Base-by-base conservation (phyloP, 1,140 invertebrate species). In the Mesaphorura yosii region DNA sequence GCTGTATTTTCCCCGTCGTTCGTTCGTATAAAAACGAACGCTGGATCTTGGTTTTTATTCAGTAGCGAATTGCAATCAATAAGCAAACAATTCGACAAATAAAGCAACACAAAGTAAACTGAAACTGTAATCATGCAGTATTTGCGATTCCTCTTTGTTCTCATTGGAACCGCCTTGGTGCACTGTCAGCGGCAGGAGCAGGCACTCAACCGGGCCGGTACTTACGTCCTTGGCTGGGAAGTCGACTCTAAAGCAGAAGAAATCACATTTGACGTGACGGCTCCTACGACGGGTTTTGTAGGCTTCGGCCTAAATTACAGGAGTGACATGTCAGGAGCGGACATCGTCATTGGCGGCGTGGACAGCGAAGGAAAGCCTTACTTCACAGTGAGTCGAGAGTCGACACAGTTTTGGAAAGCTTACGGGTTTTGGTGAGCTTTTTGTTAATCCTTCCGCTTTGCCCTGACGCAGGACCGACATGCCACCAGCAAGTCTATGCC, bases 401-500 rank as follows among this genome's bases (percentile, higher is more conserved):
- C 22, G 29, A 48, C 3, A 15, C 37, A n/a, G 46, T 37, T 5
- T 19, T 15, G 17, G 22, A 12, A 7, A 7, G 6, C 19, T 25
- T 28, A 46, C n/a, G 29, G 3, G 37, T 19, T 17, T 31, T 15
- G 14, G 10, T 31, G 22, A 22, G 3, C 10, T 48, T 48, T 46
- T 15, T 14, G n/a, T n/a, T 20, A 27, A 10, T 26, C n/a, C 4
- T 46, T 14, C 5, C 37, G 12, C 6, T n/a, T n/a, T n/a, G n/a
- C n/a, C n/a, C n/a, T n/a, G n/a, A n/a, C n/a, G n/a, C n/a, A 51
- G 56, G 56, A 58, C 46, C 23, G 31, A 62, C 83, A 87, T 67
- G 83, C 81, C 49, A 72, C 73, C 47, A 73, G 76, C 22, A 80
- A 81, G 48, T 72, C 71, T 10, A 73, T 75, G 2, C 80, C 83